Conservation (phyloP, 2,113 vertebrate species). For the Periophthalmus modestus region DNA sequence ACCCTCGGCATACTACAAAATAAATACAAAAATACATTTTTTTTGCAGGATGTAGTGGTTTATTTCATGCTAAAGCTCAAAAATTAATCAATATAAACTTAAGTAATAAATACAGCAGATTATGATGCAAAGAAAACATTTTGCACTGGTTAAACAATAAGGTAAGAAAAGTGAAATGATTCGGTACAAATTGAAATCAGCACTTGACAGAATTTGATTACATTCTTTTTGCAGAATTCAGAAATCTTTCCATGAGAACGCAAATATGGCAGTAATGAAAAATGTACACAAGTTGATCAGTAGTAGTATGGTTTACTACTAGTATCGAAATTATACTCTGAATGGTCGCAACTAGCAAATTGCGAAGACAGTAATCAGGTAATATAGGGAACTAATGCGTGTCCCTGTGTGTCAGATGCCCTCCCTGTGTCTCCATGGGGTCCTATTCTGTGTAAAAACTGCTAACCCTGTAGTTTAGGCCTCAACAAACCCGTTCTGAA, state of each 20-base stretch:
- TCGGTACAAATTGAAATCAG: constrained; percentile 29
- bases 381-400: no score
- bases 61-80: constrained; percentile 74
- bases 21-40: not conserved
- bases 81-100: constrained; percentile 32
- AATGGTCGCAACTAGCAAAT: no score
- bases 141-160: constrained; percentile 38
- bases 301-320: no score
- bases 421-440: no score
- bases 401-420: no score
- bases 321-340: no score
- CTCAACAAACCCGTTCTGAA: no score
- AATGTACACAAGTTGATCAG: no score
- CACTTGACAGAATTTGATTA: constrained; percentile 11
- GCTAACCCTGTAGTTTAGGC: no score
- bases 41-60: constrained; percentile 56
- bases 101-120: constrained; percentile 65
- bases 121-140: constrained; percentile 25
- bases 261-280: not conserved
- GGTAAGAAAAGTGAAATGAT: constrained; percentile 21
- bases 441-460: no score
- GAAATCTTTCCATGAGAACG: not conserved
- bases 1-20: not conserved
- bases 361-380: no score
- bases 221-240: not conserved